Base-by-base conservation (phyloP, 2,888 invertebrate species). In the Rhagonycha fulva region DNA sequence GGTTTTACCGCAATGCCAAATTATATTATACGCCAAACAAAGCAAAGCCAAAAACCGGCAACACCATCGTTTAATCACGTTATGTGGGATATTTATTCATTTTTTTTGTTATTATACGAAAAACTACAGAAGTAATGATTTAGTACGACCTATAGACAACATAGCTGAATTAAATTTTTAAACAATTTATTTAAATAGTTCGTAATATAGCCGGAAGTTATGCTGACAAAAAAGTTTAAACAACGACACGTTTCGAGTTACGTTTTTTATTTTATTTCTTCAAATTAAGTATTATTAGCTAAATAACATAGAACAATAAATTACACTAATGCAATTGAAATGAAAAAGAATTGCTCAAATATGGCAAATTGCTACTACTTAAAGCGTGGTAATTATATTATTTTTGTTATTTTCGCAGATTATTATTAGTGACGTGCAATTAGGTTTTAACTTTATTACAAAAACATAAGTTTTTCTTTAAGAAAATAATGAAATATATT, bases 1-100 rank as follows among this genome's bases (percentile, higher is more conserved):
- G 73, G 76, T 77, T 77, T 78, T 73, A 77, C 76, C 74, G 79
- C 74, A 77, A 77, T 74, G 75, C 61, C 67, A 77, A 71, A 76
- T 72, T 70, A 70, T 67, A 67, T 47, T 19, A 66, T 66, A n/a
- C 24, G 24, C 63, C 26, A 66, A 66, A 62, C 47, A 47, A 47
- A 47, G 47, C 47, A 47, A 47, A 66, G 47, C 69, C 63, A 66
- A 72, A 71, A 68, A 47, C 47, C 47, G 47, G 47, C 47, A 47
- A 47, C 47, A 47, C 47, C 47, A 47, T 47, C 47, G 47, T 47
- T 47, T 47, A 47, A 47, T 47, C 47, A 47, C 47, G n/a, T 47
- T 47, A 47, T 47, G 47, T 47, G n/a, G 47, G 47, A 47, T 47
- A 47, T 47, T 47, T 47, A 47, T 47, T 47, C 47, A 9, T n/a